phyloP scores from a whole-genome alignment of 2,797 vertebrate genomes.

The Melanogrammus aeglefinus region DNA sequence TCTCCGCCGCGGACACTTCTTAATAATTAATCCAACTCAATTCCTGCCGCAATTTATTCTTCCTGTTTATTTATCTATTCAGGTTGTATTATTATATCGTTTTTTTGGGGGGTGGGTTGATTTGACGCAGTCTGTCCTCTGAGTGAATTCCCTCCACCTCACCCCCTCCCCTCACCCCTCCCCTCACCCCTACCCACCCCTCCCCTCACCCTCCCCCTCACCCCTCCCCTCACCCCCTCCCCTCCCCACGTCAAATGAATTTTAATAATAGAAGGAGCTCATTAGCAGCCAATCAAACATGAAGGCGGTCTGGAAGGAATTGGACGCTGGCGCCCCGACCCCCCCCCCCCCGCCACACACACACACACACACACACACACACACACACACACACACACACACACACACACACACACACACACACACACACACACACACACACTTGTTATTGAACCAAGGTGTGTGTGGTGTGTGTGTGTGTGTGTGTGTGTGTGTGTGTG shows the following conservation, averaged over 20 bases:
- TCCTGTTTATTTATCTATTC: constrained; percentile 61
- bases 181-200: constrained; percentile 12
- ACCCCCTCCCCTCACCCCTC: constrained; percentile 29
- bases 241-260: constrained; percentile 69
- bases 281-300: constrained; percentile 79
- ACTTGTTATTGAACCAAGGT: constrained; percentile 71
- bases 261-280: constrained; percentile 80
- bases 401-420: constrained; percentile 43
- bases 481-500: background rate
- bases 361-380: background rate
- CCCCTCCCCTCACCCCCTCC: background rate
- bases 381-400: constrained; percentile 24
- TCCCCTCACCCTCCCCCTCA: constrained; percentile 8
- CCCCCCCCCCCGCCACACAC: too few species aligned
- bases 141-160: constrained; percentile 29
- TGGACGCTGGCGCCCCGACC: constrained; percentile 56
- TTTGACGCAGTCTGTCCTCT: constrained; percentile 41
- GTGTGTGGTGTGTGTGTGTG: too few species aligned
- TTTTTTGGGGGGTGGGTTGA: constrained; percentile 30
- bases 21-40: constrained; percentile 77
- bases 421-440: too few species aligned
- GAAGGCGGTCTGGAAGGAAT: constrained; percentile 60
- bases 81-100: constrained; percentile 70
- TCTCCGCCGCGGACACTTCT: constrained; percentile 48
- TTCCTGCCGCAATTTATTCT: constrained; percentile 70